These are phyloP conservation scores for Pedetes capensis DNA, from an alignment of 2,113 vertebrate genomes.

Conservation along the genomic window DNA sequence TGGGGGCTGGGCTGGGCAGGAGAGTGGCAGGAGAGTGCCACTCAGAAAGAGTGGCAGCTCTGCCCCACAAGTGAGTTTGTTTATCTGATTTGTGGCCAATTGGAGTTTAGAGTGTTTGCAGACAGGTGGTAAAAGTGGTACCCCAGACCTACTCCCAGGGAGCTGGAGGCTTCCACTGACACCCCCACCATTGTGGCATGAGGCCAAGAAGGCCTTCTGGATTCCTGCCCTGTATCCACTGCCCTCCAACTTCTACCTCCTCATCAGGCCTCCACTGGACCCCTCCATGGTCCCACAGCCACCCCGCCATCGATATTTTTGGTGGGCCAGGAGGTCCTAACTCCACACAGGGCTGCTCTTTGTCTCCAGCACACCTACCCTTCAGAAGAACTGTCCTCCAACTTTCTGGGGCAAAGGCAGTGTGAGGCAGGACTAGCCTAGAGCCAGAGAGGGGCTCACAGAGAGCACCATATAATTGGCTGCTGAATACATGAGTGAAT, in stretches of 20 bases:
- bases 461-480: neutral
- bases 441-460: too few species aligned
- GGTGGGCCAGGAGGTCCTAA: neutral
- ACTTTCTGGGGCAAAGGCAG: neutral
- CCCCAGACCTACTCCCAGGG: neutral
- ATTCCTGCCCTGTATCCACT: neutral
- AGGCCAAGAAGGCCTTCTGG: neutral
- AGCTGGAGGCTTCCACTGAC: neutral
- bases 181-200: neutral
- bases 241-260: neutral
- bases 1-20: neutral
- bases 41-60: constrained; percentile 3
- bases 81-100: constrained; percentile 35
- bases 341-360: neutral
- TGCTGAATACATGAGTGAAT: neutral
- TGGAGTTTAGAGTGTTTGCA: constrained; percentile 36
- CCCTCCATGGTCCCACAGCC: neutral
- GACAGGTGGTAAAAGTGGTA: constrained; percentile 38
- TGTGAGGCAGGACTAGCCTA: neutral
- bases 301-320: neutral
- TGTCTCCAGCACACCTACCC: neutral
- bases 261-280: too few species aligned
- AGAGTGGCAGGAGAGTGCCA: too few species aligned
- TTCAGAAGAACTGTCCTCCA: neutral
- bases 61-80: constrained; percentile 31